Conservation (phyloP, 1,140 invertebrate species). For the Drosophila simulans region DNA sequence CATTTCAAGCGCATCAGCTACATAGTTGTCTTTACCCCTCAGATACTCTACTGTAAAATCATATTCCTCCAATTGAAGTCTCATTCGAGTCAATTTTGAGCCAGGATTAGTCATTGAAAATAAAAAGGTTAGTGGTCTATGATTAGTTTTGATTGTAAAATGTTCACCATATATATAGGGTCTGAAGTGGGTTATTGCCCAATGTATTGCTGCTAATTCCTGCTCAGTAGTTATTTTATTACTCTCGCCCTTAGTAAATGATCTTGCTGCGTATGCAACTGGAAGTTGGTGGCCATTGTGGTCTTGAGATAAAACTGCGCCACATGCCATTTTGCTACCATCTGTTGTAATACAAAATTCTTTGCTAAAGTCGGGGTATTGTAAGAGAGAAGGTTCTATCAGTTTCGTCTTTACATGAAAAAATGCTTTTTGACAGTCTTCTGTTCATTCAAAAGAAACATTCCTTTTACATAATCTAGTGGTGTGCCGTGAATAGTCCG, state of each 20-base stretch:
- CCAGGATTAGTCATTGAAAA: no score
- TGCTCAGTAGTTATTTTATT: not conserved
- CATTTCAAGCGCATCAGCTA: no score
- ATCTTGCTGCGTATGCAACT: not conserved
- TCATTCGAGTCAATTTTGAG: no score
- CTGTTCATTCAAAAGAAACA: conserved; percentile 42
- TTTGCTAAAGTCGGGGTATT: not conserved
- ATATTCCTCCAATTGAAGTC: no score
- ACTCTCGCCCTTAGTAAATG: conserved; percentile 33
- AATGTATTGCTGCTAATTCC: no score
- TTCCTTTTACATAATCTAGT: conserved; percentile 54
- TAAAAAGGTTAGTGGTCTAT: no score
- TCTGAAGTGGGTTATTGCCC: no score
- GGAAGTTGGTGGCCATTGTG: conserved; percentile 2
- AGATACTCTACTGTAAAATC: no score
- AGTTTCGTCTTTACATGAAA: conserved; percentile 7
- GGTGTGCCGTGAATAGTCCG: conserved; percentile 33
- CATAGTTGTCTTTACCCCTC: no score
- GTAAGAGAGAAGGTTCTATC: not conserved
- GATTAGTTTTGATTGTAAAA: no score
- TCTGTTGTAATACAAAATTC: not conserved
- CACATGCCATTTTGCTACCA: not conserved
- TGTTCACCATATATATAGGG: no score
- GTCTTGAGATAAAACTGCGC: conserved; percentile 5
- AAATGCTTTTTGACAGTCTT: conserved; percentile 57